A percentile compares a stretch with the other conserved stretches of the same genome.
These are phyloP conservation scores for Microtus richardsoni DNA, from an alignment of 2,113 vertebrate genomes.

Conservation along the genomic window DNA sequence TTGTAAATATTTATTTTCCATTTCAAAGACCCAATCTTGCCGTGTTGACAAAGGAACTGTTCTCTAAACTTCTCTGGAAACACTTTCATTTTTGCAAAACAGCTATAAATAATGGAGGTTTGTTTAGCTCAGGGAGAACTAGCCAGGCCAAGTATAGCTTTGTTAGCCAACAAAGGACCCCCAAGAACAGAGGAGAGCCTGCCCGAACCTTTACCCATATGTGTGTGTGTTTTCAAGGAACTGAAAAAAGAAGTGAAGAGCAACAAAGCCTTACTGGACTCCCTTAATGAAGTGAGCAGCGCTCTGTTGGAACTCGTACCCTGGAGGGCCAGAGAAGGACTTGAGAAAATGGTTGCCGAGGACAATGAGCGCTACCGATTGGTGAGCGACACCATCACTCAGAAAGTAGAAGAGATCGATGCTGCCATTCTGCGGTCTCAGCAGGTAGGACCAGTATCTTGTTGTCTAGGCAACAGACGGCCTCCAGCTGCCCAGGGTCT, in stretches of 20 bases:
- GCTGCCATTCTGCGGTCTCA: conserved; percentile 94
- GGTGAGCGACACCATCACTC: conserved; percentile 89
- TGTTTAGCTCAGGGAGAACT: conserved; percentile 46
- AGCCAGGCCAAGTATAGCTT: background rate
- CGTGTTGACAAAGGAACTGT: conserved; percentile 13
- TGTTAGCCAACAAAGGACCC: background rate
- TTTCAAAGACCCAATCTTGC: conserved; percentile 49
- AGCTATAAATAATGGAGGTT: conserved; percentile 25
- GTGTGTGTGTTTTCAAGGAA: conserved; percentile 85
- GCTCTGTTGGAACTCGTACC: conserved; percentile 96
- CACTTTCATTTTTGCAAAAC: conserved; percentile 31
- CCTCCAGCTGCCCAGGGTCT: background rate
- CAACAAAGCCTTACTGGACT: conserved; percentile 91
- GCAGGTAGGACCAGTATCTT: conserved; percentile 89
- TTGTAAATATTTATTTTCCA: conserved; percentile 43
- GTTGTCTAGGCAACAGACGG: background rate
- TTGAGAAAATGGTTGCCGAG: conserved; percentile 94
- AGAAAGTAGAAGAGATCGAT: conserved; percentile 94
- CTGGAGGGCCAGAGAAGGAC: conserved; percentile 94
- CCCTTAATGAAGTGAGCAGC: conserved; percentile 93
- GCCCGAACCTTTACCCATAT: accelerated
- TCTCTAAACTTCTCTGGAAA: conserved; percentile 48
- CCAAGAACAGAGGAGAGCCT: background rate
- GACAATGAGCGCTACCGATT: conserved; percentile 93
- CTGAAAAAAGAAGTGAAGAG: conserved; percentile 92